These are phyloP conservation scores for Athalia circularis DNA, from an alignment of 2,888 invertebrate genomes.

Conservation along the genomic window DNA sequence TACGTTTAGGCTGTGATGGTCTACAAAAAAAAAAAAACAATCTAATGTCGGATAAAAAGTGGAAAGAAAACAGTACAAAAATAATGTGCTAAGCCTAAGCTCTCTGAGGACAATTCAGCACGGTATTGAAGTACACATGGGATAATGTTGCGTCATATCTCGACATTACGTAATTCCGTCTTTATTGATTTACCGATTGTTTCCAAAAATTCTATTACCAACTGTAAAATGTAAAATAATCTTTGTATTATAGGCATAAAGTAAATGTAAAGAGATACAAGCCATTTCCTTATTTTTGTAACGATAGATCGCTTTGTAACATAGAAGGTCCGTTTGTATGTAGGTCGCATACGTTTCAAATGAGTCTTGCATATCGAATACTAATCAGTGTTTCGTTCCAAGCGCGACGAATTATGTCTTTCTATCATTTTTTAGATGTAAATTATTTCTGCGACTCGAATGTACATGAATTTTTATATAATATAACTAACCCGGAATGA, in stretches of 20 bases:
- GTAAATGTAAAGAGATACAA: neutral
- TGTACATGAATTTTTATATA: no score
- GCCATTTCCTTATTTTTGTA: neutral
- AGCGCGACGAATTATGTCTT: no score
- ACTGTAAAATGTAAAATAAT: constrained; percentile 8
- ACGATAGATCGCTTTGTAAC: neutral
- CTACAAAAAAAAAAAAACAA: neutral
- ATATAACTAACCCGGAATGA: no score
- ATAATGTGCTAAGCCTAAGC: constrained; percentile 4
- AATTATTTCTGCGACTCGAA: no score
- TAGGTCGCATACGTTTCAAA: no score
- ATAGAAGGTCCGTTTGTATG: neutral
- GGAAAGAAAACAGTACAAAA: constrained; percentile 35
- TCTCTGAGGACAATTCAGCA: neutral
- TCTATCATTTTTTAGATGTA: no score
- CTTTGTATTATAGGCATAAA: neutral
- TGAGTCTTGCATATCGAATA: no score
- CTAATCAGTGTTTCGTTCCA: no score
- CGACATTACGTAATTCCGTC: neutral
- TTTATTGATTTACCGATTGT: constrained; percentile 26
- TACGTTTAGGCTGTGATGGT: constrained; percentile 35
- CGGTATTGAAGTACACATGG: constrained; percentile 15
- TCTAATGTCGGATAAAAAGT: neutral
- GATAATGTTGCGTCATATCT: neutral
- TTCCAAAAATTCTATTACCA: neutral